Percentiles rank a stretch among this genome's conserved stretches.
phyloP scores from a whole-genome alignment of 1,140 invertebrate species.

The Drosophila orosa region DNA sequence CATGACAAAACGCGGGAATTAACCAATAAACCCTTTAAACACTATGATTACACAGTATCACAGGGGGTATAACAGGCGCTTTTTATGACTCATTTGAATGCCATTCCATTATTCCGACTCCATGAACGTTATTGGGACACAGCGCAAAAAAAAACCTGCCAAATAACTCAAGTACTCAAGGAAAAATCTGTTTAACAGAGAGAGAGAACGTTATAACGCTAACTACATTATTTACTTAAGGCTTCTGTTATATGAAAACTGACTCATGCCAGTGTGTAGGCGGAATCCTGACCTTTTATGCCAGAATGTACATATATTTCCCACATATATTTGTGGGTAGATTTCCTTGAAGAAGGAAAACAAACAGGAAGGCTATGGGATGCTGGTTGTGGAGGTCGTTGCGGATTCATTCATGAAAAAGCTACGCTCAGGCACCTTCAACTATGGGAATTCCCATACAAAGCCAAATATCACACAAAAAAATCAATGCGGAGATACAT shows the following conservation, averaged over 20 bases:
- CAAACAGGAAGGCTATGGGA: constrained; percentile 10
- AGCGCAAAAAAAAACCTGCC: constrained; percentile 4
- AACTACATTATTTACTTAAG: constrained; percentile 7
- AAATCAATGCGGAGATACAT: constrained; percentile 8
- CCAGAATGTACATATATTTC: not conserved
- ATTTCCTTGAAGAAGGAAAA: constrained; percentile 10
- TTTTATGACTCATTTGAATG: constrained; percentile 39
- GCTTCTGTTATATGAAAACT: constrained; percentile 7
- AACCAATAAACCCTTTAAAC: constrained; percentile 13
- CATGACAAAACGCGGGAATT: not conserved
- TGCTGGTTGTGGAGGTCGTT: constrained; percentile 17
- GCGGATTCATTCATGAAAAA: constrained; percentile 51
- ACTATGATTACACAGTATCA: not conserved
- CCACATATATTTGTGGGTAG: not conserved
- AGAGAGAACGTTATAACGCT: not conserved
- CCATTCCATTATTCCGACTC: constrained; percentile 28
- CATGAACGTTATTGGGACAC: constrained; percentile 19
- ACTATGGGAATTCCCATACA: constrained; percentile 23
- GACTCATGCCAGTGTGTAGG: constrained; percentile 5
- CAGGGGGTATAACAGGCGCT: constrained; percentile 8
- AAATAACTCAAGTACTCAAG: constrained; percentile 20
- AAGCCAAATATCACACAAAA: not conserved
- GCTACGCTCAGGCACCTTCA: constrained; percentile 6
- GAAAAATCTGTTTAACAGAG: constrained; percentile 13
- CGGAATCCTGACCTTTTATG: constrained; percentile 29